Evolutionary conservation across 2,888 invertebrate genomes (phyloP).

Genomic region (Argyresthia goedartella): DNA sequence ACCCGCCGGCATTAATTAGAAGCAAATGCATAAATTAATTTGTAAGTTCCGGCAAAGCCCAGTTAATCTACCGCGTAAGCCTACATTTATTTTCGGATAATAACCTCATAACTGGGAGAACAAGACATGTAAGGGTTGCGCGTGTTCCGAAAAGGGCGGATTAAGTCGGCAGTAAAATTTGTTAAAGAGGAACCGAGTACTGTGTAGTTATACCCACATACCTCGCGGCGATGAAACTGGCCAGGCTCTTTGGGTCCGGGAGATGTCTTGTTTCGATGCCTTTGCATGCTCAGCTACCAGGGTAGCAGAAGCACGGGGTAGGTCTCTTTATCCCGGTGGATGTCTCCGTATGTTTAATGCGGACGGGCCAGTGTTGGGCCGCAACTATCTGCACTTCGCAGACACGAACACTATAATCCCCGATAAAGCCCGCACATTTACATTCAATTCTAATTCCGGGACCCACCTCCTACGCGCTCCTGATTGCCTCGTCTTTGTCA

Average conservation of each 20-base stretch:
- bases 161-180: conserved; percentile 64
- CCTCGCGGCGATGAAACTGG: conserved; percentile 32
- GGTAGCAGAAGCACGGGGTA: conserved; percentile 10
- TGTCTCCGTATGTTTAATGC: conserved; percentile 30
- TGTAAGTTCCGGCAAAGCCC: conserved; percentile 27
- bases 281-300: neutral
- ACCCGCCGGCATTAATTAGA: conserved; percentile 8
- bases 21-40: conserved; percentile 45
- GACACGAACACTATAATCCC: conserved; percentile 71
- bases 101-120: conserved; percentile 53
- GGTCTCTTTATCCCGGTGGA: conserved; percentile 25
- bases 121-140: conserved; percentile 49
- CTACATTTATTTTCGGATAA: conserved; percentile 62
- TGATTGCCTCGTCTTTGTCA: conserved; percentile 63
- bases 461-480: conserved; percentile 44
- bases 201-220: too few relatives aligned
- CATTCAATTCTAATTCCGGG: conserved; percentile 69
- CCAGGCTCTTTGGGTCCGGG: conserved; percentile 27
- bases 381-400: conserved; percentile 65
- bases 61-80: conserved; percentile 42
- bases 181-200: conserved; percentile 46
- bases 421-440: conserved; percentile 74
- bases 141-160: conserved; percentile 52
- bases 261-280: conserved; percentile 1
- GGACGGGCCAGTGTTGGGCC: conserved; percentile 39